phyloP scores from a whole-genome alignment of 2,113 vertebrate species.

The Dicentrarchus labrax region DNA sequence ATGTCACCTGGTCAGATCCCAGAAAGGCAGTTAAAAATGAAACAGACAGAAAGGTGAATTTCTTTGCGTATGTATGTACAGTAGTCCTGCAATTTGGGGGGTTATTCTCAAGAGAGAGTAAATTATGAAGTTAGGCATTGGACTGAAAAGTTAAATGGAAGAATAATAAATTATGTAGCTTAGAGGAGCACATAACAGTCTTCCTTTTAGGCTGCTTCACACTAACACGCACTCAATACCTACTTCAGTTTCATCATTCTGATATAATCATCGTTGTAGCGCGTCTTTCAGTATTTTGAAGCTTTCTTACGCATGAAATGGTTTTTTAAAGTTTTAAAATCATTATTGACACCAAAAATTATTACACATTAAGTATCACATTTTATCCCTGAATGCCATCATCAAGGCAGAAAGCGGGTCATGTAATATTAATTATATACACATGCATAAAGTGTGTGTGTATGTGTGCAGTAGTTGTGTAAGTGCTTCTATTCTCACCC shows the following conservation, averaged over 20 bases:
- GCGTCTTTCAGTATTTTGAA: not conserved
- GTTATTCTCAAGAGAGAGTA: conserved; percentile 10
- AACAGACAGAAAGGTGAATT: not conserved
- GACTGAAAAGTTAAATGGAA: conserved; percentile 42
- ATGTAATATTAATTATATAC: not conserved
- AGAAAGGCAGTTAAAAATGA: not conserved
- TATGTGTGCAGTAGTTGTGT: not conserved
- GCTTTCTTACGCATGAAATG: not conserved
- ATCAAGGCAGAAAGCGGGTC: not conserved
- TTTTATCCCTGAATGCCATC: not conserved
- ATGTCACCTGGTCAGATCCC: not conserved
- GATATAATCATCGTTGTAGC: not conserved
- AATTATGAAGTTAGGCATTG: conserved; percentile 2
- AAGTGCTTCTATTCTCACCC: not conserved
- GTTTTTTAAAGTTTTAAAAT: not conserved
- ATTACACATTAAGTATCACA: not conserved
- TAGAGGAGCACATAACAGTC: not conserved
- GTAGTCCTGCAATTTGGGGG: not conserved
- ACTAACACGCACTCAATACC: not conserved
- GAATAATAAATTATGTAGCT: conserved; percentile 54
- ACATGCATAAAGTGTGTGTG: not conserved
- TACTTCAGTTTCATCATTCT: not conserved
- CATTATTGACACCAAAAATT: not conserved
- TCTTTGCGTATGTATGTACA: not conserved
- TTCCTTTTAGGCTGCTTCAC: conserved; percentile 9